Evolutionary conservation across 2,113 vertebrate genomes (phyloP).

Genomic region (Glareola pratincola): DNA sequence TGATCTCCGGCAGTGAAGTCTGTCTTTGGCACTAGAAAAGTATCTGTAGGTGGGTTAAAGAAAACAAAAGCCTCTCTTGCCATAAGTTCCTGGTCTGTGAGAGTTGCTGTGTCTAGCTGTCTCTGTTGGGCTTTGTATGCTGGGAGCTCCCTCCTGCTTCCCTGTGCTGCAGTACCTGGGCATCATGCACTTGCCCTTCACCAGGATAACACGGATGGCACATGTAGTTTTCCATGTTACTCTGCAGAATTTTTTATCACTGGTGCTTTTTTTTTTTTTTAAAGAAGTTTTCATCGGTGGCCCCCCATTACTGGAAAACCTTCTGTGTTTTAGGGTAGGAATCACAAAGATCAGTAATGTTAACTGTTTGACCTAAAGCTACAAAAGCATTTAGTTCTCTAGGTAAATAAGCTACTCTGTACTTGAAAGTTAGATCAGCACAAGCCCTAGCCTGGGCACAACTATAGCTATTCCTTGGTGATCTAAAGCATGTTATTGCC

Average conservation of each 20-base stretch:
- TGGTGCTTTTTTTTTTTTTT: no score
- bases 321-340: background rate
- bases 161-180: background rate
- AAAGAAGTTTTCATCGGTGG: no score
- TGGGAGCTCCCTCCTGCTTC: background rate
- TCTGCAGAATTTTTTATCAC: background rate
- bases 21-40: background rate
- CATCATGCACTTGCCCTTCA: accelerated
- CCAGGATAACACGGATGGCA: accelerated
- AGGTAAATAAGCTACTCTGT: background rate
- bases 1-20: accelerated
- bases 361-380: background rate
- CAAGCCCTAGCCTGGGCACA: background rate
- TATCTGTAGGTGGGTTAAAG: background rate
- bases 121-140: background rate
- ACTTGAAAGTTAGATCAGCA: background rate
- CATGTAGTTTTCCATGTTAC: accelerated
- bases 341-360: background rate
- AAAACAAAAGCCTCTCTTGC: background rate
- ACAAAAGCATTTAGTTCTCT: background rate
- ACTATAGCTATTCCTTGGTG: background rate
- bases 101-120: background rate
- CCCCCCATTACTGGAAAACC: background rate
- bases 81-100: background rate
- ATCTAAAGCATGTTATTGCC: accelerated